Base-by-base conservation (phyloP, 2,888 invertebrate genomes). In the Podotricha telesiphe region DNA sequence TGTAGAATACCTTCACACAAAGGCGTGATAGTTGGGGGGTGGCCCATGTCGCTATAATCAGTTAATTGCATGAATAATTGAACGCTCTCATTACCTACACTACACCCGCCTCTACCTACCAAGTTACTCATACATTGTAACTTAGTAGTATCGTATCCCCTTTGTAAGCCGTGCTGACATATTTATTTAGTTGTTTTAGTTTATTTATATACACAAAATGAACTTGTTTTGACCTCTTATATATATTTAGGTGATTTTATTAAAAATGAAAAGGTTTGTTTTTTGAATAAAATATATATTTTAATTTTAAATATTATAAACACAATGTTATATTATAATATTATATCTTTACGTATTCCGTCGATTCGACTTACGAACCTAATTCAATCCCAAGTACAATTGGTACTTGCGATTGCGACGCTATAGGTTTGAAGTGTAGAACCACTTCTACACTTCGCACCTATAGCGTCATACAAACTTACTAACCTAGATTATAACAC, bases 1-100 rank as follows among this genome's bases (percentile, higher is more conserved):
- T 55, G 15, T 50, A 63, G 42, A 22, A 53, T 51, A 62, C 53
- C 34, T 59, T 45, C 62, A 58, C 55, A 68, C 55, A 64, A 34
- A 58, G 47, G 65, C 58, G 63, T 37, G 63, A 70, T 68, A 73
- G 70, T 70, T 68, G 65, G 72, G n/a, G 70, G 65, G 51, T 56
- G 65, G 48, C 42, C 67, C 37, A 82, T 88, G 87, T 86, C 84
- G 89, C 87, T 84, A 89, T 92, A 92, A 92, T 92, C 89, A 88
- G 90, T 89, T 92, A 91, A 92, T 92, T 91, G 89, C 91, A 91
- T 92, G 88, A 89, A 92, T 92, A 89, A 91, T 91, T 91, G 85
- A 91, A 73, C 76, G 72, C 71, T 73, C 78, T 85, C 85, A 87
- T 86, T 86, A 86, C 79, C 78, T 78, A 77, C 77, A 74, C 73